Evolutionary conservation across 2,797 vertebrate species (phyloP), one percentile per base, ranked within the genome.

Genomic region (Ispidina picta): DNA sequence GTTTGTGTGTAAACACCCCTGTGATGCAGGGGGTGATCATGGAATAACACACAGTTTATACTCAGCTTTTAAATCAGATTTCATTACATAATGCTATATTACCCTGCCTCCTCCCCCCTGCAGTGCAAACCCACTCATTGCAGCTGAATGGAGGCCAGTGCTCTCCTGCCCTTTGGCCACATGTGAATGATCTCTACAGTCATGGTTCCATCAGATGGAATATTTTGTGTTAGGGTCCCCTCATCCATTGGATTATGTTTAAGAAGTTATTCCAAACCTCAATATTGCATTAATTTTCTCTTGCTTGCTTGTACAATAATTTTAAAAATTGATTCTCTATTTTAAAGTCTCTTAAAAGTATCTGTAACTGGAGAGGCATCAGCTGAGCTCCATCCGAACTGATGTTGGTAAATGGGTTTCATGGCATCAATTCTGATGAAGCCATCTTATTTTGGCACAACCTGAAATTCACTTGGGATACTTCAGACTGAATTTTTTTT

Each of bases 381-480:
- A 88, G 66, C 81, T 87, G 73, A 95, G 88, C 43, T 86, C 23
- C 58, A 39, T 86, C 77, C 83, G 58, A 54, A 8, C 65, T 94
- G 89, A 90, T 83, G 89, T 43, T 81, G 62, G 62, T 90, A 90
- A 93, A 95, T 96, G 88, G 88, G 71, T 92, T 94, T 81, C 31
- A 58, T 96, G 92, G 88, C 88, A 89, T 78, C 66, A 69, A 0
- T 84, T 92, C 71, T 96, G 63, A 84, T 91, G 77, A 95, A 90
- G 75, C 71, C 39, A 51, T 94, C 77, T 89, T 76, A 39, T 90
- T 86, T 91, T 92, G 92, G 75, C 88, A 68, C 75, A 58, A 68
- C 33, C 62, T 85, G 66, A 83, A 93, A 94, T 85, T 56, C 74
- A 49, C 44, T 92, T 92, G 55, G 28, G 71, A 71, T 88, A 21